phyloP scores from a whole-genome alignment of 2,113 vertebrate species.

The Ammodytes marinus region DNA sequence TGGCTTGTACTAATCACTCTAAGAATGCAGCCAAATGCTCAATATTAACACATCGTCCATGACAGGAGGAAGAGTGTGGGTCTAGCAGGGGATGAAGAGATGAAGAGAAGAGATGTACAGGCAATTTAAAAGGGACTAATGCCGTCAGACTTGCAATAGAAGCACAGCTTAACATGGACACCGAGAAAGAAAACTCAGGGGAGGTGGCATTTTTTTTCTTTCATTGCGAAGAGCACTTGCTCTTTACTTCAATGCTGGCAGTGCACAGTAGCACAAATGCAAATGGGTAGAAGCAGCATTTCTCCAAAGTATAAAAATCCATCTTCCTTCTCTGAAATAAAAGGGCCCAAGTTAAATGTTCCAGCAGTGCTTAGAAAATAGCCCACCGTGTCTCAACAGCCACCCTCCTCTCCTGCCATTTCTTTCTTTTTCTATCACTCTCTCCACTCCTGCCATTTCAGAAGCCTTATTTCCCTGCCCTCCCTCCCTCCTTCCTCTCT shows the following conservation, averaged over 20 bases:
- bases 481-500: conserved; percentile 40
- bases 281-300: conserved; percentile 28
- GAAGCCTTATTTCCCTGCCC: conserved; percentile 68
- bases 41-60: conserved; percentile 81
- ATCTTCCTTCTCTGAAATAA: conserved; percentile 54
- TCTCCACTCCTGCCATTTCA: conserved; percentile 71
- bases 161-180: conserved; percentile 20
- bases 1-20: conserved; percentile 75
- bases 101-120: conserved; percentile 65
- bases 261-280: conserved; percentile 41
- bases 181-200: conserved; percentile 27
- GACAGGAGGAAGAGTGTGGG: conserved; percentile 59
- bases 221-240: conserved; percentile 43
- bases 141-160: conserved; percentile 46
- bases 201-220: conserved; percentile 17
- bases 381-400: conserved; percentile 67
- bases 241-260: conserved; percentile 45
- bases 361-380: conserved; percentile 62
- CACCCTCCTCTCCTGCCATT: conserved; percentile 65
- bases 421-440: conserved; percentile 63
- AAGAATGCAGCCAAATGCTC: conserved; percentile 75
- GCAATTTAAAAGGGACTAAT: conserved; percentile 70
- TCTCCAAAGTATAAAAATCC: conserved; percentile 37
- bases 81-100: conserved; percentile 58
- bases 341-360: conserved; percentile 67